Conservation (phyloP, 2,113 vertebrate genomes). For the Hiodon tergisus region DNA sequence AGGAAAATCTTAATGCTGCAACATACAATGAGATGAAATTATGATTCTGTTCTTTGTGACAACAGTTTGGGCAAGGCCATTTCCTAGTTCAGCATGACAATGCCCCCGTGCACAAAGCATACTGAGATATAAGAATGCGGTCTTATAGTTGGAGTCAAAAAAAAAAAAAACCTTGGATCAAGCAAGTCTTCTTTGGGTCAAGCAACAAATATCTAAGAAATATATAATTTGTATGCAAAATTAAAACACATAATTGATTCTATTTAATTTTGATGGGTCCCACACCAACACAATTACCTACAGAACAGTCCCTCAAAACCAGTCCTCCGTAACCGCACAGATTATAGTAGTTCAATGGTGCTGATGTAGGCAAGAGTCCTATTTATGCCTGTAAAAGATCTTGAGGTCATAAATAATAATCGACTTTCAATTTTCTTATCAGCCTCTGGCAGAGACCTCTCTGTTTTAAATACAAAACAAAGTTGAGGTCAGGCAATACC, state of each 20-base stretch:
- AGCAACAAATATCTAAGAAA: neutral
- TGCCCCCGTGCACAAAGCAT: too few species aligned
- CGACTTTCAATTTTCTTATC: conserved; percentile 60
- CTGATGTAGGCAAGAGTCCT: conserved; percentile 35
- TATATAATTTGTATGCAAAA: neutral
- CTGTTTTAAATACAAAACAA: conserved; percentile 39
- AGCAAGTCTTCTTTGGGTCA: neutral
- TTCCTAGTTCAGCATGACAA: too few species aligned
- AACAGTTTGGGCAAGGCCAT: too few species aligned
- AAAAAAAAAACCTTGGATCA: neutral
- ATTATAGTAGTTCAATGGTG: conserved; percentile 31
- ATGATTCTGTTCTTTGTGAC: too few species aligned
- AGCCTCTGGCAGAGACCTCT: conserved; percentile 50
- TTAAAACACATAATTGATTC: neutral
- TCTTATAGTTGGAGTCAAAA: too few species aligned
- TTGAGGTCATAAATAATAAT: conserved; percentile 59
- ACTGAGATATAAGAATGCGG: too few species aligned
- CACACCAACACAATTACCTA: conserved; percentile 35
- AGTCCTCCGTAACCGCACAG: conserved; percentile 25
- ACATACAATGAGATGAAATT: too few species aligned
- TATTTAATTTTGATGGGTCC: conserved; percentile 11
- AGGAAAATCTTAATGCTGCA: too few species aligned
- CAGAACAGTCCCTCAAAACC: conserved; percentile 35
- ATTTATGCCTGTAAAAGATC: conserved; percentile 47
- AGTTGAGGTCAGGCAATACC: conserved; percentile 57